Percentiles rank a stretch among this genome's conserved stretches.
These are phyloP conservation scores for Grammomys surdaster DNA, from an alignment of 2,113 vertebrate genomes.

Conservation along the genomic window DNA sequence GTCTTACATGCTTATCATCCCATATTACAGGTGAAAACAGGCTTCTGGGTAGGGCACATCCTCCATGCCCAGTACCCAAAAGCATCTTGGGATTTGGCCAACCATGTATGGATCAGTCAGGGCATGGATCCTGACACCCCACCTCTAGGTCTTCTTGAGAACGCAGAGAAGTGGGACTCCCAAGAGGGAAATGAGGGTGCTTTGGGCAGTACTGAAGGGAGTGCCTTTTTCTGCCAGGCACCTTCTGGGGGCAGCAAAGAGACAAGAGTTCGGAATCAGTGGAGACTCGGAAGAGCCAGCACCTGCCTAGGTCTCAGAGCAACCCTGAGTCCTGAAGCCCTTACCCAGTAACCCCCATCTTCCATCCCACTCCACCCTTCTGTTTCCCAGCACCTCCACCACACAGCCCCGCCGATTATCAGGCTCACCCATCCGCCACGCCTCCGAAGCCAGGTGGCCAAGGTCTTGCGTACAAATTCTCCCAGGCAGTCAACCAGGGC, in stretches of 20 bases:
- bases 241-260: background rate
- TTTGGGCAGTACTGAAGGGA: background rate
- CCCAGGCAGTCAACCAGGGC: slow-evolving; percentile 97
- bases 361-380: background rate
- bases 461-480: slow-evolving; percentile 96
- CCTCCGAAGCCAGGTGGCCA: slow-evolving; percentile 93
- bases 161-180: background rate
- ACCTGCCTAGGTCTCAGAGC: background rate
- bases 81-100: background rate
- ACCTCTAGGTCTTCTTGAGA: background rate
- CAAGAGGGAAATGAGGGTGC: background rate
- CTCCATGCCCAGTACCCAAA: background rate
- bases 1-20: background rate
- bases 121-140: no score
- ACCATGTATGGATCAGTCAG: background rate
- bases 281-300: no score
- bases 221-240: background rate
- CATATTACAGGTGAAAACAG: background rate
- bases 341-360: background rate
- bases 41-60: background rate
- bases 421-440: slow-evolving; percentile 96
- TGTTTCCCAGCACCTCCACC: accelerated
- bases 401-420: accelerated
- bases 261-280: no score
- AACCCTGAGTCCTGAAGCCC: background rate